Base-by-base conservation (phyloP, 2,888 invertebrate species). In the Keiferia lycopersicella region DNA sequence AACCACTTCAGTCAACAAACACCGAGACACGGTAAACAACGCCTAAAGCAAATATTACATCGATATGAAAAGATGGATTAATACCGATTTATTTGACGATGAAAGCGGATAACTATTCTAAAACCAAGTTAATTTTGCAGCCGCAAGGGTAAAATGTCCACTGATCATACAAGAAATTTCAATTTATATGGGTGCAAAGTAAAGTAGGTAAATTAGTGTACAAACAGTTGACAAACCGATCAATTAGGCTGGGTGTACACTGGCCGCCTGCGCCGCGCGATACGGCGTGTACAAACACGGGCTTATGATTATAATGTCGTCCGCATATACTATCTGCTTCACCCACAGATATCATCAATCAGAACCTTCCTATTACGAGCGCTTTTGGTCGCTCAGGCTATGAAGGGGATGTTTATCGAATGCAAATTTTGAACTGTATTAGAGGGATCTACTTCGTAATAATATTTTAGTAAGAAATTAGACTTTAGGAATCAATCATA, bases 201-300 rank as follows among this genome's bases (percentile, higher is more conserved):
- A 18, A 20, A 58, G 20, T 39, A 39, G 38, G 38, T 38, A 58
- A 59, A 39, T 61, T 48, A 30, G 60, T 61, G 45, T 48, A n/a
- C n/a, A 61, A 48, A 45, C 26, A 51, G 58, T 74, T 71, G 73
- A 64, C 67, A 69, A 69, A 70, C 67, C 72, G 73, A 82, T 86
- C 83, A 82, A 83, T 85, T 81, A 82, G 69, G 68, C 68, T 63
- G 63, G 70, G 77, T 75, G 69, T 68, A 72, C 69, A 73, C 72
- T 69, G 75, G 66, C 62, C 68, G 76, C 67, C 75, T 73, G 79
- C 66, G 71, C 71, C 71, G 71, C 38, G 66, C 75, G 83, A 82
- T 83, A 82, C 65, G 69, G 68, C 73, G 74, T 79, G 82, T 84
- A 84, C 85, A 87, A 84, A 86, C 83, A 85, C 67, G 62, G 78